A percentile compares a stretch with the other conserved stretches of the same genome.
phyloP scores from a whole-genome alignment of 2,113 vertebrate species.

The Centropus bengalensis region DNA sequence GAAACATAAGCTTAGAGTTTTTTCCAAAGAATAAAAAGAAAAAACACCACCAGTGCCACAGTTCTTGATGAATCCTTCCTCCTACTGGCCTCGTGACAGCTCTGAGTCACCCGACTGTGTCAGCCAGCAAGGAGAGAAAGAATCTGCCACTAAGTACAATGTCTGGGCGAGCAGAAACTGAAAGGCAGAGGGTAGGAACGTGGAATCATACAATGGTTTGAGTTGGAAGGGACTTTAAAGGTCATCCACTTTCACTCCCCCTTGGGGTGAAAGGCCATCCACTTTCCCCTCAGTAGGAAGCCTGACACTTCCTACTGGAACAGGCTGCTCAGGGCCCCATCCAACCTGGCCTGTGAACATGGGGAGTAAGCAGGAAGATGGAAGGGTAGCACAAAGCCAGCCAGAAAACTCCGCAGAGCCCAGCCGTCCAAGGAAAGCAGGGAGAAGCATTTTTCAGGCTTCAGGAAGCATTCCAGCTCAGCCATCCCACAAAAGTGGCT shows the following conservation, averaged over 20 bases:
- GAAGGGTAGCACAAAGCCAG: neutral
- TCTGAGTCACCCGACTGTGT: neutral
- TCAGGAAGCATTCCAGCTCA: neutral
- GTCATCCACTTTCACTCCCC: too few relatives aligned
- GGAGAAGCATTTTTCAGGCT: neutral
- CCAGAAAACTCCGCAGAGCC: accelerated
- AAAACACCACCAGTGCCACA: neutral
- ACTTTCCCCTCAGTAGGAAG: too few relatives aligned
- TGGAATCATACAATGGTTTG: too few relatives aligned
- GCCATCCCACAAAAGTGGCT: neutral
- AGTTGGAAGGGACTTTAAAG: too few relatives aligned
- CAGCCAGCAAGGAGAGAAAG: neutral
- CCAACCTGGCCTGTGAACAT: too few relatives aligned
- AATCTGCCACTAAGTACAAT: neutral
- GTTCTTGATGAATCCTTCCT: neutral
- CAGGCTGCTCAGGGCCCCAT: too few relatives aligned
- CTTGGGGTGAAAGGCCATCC: too few relatives aligned
- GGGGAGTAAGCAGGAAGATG: too few relatives aligned
- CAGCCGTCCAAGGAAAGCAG: neutral
- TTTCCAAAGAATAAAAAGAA: neutral
- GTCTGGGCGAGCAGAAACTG: accelerated
- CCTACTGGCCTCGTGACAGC: neutral
- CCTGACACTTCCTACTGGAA: too few relatives aligned
- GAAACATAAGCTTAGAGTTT: accelerated
- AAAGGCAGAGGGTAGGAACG: neutral